Evolutionary conservation across 2,888 invertebrate species (phyloP).

Genomic region (Microchrysa polita): DNA sequence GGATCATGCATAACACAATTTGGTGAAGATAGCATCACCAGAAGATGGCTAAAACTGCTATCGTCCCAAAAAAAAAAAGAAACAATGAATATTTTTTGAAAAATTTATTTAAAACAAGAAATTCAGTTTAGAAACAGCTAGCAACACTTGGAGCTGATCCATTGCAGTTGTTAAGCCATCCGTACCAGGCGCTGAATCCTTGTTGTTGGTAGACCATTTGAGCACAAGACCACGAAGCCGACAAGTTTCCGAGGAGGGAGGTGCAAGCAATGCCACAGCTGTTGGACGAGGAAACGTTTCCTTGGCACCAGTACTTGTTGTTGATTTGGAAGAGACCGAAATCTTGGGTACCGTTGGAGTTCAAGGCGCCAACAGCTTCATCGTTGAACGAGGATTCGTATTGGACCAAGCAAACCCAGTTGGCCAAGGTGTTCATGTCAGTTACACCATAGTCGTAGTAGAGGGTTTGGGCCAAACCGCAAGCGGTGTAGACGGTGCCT

Average conservation of each 20-base stretch:
- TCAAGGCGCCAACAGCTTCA: constrained; percentile 63
- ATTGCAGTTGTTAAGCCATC: constrained; percentile 59
- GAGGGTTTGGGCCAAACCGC: constrained; percentile 24
- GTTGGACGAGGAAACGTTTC: constrained; percentile 56
- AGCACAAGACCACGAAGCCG: constrained; percentile 58
- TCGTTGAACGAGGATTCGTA: constrained; percentile 67
- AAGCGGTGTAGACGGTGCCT: constrained; percentile 22
- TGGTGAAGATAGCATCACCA: too few species aligned
- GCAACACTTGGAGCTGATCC: not conserved
- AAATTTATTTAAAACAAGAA: too few species aligned
- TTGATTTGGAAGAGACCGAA: constrained; percentile 60
- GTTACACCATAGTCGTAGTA: constrained; percentile 24
- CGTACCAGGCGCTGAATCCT: constrained; percentile 62
- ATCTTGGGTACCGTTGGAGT: constrained; percentile 65
- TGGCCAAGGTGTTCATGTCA: constrained; percentile 55
- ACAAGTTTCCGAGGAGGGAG: constrained; percentile 60
- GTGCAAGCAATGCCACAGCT: constrained; percentile 60
- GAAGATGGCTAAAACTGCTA: too few species aligned
- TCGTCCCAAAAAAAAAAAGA: too few species aligned
- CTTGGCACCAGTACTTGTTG: constrained; percentile 57
- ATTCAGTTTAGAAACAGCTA: constrained; percentile 4
- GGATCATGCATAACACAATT: too few species aligned
- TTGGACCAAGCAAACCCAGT: constrained; percentile 67
- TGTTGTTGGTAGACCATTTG: constrained; percentile 57
- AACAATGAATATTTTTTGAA: too few species aligned